Conservation (phyloP, 2,888 invertebrate species). For the Torymus aiolomorphi region DNA sequence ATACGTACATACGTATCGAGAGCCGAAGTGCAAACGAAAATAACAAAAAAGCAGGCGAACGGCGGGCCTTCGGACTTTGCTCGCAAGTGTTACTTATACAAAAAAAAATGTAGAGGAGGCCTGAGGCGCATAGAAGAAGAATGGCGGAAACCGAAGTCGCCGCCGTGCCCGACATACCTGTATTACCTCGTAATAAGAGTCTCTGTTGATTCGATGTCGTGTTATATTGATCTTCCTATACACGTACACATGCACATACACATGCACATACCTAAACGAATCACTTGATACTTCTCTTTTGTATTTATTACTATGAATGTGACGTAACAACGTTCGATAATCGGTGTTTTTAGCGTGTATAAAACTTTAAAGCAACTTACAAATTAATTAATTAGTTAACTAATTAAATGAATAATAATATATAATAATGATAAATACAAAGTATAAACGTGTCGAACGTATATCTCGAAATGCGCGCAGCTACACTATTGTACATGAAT, state of each 20-base stretch:
- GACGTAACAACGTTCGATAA: conserved; percentile 68
- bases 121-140: too few species aligned
- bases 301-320: conserved; percentile 65
- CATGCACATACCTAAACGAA: background rate
- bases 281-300: conserved; percentile 62
- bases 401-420: too few species aligned
- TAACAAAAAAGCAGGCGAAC: background rate
- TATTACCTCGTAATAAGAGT: conserved; percentile 52
- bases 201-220: conserved; percentile 66
- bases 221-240: conserved; percentile 61
- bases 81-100: conserved; percentile 8
- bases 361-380: background rate
- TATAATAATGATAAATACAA: background rate
- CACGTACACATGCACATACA: background rate
- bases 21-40: conserved; percentile 6
- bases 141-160: background rate
- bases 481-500: conserved; percentile 70
- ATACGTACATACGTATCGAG: background rate
- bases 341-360: conserved; percentile 59
- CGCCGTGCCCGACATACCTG: conserved; percentile 37
- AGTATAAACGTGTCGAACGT: conserved; percentile 59
- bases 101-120: conserved; percentile 5
- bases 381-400: conserved; percentile 31
- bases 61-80: conserved; percentile 13
- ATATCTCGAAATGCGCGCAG: conserved; percentile 66